phyloP scores from a whole-genome alignment of 23 tunicate genomes.

The Styela clava region DNA sequence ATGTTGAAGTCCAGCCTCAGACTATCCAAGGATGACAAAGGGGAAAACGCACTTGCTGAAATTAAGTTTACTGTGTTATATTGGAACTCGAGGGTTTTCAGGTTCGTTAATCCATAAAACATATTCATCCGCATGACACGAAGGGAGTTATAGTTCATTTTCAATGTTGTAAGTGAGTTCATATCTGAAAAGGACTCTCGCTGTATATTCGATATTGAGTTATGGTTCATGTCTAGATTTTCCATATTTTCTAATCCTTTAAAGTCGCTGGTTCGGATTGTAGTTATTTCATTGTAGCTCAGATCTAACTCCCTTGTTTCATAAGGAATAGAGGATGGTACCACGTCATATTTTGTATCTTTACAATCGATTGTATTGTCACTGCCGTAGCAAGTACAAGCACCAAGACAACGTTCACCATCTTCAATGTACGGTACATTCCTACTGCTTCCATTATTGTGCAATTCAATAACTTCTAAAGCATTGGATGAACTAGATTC shows the following conservation, averaged over 20 bases:
- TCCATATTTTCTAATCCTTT: not conserved
- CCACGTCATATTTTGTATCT: conserved; percentile 11
- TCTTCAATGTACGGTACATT: not conserved
- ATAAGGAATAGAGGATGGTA: conserved; percentile 12
- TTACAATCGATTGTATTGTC: not conserved
- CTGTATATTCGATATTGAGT: not conserved
- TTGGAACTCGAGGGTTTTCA: not conserved
- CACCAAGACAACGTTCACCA: conserved; percentile 14
- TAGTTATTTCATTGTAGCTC: not conserved
- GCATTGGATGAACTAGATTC: too few relatives aligned
- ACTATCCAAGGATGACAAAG: not conserved
- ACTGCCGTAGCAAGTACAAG: conserved; percentile 14
- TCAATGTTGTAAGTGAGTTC: not conserved
- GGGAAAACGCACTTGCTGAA: not conserved
- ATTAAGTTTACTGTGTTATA: not conserved
- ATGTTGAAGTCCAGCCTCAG: not conserved
- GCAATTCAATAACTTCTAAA: too few relatives aligned
- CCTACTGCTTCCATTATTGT: too few relatives aligned
- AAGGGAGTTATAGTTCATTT: not conserved
- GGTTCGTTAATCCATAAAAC: not conserved
- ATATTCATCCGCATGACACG: not conserved
- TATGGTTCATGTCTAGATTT: conserved; percentile 8
- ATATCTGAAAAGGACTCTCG: not conserved
- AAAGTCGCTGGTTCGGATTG: not conserved
- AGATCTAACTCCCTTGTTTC: conserved; percentile 1